Conservation (phyloP, 2,113 vertebrate genomes). For the Bubo blakistoni region DNA sequence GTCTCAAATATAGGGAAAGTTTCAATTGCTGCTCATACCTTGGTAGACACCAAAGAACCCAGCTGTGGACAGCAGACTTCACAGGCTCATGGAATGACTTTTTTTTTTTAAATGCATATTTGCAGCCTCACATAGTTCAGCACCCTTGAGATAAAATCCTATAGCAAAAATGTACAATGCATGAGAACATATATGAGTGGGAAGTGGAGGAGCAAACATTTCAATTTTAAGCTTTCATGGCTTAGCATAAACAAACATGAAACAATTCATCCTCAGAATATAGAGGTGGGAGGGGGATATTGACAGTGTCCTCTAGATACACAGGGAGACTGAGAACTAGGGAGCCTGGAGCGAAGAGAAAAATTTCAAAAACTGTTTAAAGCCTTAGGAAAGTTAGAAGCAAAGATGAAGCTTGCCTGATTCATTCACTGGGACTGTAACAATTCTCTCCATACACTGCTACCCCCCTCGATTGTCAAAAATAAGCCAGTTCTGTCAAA, state of each 20-base stretch:
- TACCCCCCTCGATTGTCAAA: not conserved
- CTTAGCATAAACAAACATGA: conserved; percentile 55
- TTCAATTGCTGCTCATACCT: not conserved
- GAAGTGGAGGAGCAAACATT: conserved; percentile 39
- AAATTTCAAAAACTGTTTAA: conserved; percentile 1
- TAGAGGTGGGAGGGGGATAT: not conserved
- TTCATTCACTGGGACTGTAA: not conserved
- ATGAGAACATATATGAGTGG: conserved; percentile 33
- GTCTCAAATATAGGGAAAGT: not conserved
- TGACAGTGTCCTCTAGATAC: conserved; percentile 29
- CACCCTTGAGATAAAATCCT: conserved; percentile 21
- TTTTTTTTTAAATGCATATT: not conserved
- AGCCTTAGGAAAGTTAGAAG: conserved; percentile 1
- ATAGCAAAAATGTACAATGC: conserved; percentile 17
- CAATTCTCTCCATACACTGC: not conserved
- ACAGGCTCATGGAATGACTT: not conserved
- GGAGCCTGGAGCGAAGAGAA: not conserved
- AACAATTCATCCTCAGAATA: conserved; percentile 32
- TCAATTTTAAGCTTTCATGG: conserved; percentile 60
- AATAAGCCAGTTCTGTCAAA: not conserved
- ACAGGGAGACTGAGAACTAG: conserved; percentile 1
- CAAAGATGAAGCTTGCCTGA: not conserved
- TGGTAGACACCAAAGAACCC: not conserved
- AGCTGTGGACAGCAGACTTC: not conserved
- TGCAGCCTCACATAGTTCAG: conserved; percentile 6